Conservation (phyloP, 2,797 vertebrate species). For the Anabacerthia variegaticeps region DNA sequence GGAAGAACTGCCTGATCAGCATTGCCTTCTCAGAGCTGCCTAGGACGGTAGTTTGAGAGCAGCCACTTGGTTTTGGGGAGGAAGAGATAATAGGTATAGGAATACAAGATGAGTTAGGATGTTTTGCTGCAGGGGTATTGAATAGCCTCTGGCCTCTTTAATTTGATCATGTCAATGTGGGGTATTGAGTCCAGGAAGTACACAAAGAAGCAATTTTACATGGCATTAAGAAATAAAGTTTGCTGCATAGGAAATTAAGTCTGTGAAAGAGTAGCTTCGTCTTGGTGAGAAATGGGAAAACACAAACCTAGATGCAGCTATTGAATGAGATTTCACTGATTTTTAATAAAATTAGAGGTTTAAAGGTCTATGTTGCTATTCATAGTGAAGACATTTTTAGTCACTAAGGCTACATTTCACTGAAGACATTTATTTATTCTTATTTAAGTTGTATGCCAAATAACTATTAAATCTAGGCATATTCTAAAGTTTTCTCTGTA, state of each 20-base stretch:
- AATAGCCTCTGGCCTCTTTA: not conserved
- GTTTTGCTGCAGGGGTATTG: not conserved
- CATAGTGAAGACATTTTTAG: not conserved
- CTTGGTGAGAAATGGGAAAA: not conserved
- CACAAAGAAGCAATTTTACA: not conserved
- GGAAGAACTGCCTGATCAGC: not conserved
- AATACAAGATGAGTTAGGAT: not conserved
- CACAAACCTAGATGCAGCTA: not conserved
- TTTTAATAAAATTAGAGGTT: not conserved
- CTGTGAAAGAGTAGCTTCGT: not conserved
- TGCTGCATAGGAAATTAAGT: not conserved
- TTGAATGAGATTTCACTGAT: not conserved
- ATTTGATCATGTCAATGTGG: not conserved
- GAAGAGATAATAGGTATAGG: not conserved
- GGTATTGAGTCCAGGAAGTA: not conserved
- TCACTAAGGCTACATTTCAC: not conserved
- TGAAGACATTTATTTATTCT: not conserved
- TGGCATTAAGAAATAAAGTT: not conserved
- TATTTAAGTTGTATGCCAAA: not conserved
- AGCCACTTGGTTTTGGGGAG: not conserved
- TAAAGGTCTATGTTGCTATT: not conserved
- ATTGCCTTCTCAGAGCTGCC: not conserved
- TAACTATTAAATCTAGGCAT: not conserved
- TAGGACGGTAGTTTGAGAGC: not conserved
- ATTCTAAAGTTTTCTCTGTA: not conserved